Conservation (phyloP, 2,888 invertebrate genomes). For the Stenurella melanura region DNA sequence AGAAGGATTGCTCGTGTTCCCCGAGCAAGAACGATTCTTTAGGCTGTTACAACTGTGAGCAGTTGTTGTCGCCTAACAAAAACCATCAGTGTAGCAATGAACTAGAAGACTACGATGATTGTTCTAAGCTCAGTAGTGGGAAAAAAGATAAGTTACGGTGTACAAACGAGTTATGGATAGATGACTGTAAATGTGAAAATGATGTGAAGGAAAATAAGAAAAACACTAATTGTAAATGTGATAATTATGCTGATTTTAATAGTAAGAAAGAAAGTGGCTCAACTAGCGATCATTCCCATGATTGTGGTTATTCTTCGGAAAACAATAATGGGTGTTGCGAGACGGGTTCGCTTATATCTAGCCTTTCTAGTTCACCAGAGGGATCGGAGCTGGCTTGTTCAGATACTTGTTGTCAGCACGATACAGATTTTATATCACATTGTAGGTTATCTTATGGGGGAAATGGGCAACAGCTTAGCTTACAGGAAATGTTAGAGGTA, state of each 20-base stretch:
- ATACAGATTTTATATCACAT: conserved; percentile 70
- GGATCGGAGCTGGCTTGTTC: conserved; percentile 93
- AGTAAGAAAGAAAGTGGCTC: conserved; percentile 76
- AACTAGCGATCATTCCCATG: conserved; percentile 84
- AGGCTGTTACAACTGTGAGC: conserved; percentile 56
- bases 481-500: conserved; percentile 88
- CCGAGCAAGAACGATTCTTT: conserved; percentile 48
- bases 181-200: conserved; percentile 68
- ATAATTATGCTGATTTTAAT: conserved; percentile 59
- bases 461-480: conserved; percentile 79
- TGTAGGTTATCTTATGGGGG: conserved; percentile 70
- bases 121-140: conserved; percentile 50
- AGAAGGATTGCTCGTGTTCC: conserved; percentile 59
- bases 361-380: conserved; percentile 89
- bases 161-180: conserved; percentile 66
- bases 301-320: conserved; percentile 93
- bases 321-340: conserved; percentile 84
- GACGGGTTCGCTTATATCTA: conserved; percentile 82
- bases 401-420: conserved; percentile 90
- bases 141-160: conserved; percentile 64
- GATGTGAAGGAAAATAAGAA: conserved; percentile 62
- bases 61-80: conserved; percentile 47
- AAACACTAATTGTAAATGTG: conserved; percentile 66
- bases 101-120: conserved; percentile 41
- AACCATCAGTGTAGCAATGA: conserved; percentile 36